Base-by-base conservation (phyloP, 2,113 vertebrate species). In the Hippocampus abdominalis region DNA sequence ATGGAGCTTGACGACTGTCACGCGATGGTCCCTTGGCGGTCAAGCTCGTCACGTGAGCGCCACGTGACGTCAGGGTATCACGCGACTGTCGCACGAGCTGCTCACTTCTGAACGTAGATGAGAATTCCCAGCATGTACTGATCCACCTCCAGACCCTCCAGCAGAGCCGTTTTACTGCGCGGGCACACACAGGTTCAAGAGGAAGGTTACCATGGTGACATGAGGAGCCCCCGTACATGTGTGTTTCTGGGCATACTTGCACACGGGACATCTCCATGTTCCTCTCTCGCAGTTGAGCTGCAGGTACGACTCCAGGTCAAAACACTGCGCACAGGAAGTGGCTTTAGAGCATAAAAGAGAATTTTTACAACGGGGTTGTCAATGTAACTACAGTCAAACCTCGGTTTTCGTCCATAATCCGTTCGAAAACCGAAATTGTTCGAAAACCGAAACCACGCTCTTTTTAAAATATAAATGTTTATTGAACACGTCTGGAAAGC, bases 111-210 rank as follows among this genome's bases (percentile, higher is more conserved):
- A 64, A 98, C 95, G 78, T 96, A 96, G 84, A 95, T 94, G 68
- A 98, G 92, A 76, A 97, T 95, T 29, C 95, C 96, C 81, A 97
- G 81, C 95, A 98, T 96, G 88, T 98, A 98, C 88, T 98, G 96
- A 79, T 98, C 96, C 78, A 98, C 95, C 79, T 98, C 96, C 77
- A 98, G 89, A 8, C 96, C 96, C 64, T 97, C 96, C 84, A 98
- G 81, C 75, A 98, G 82, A 1, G 96, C 96, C 0, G 95, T 95
- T 84, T 97, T 97, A 92, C 96, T 97, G 88, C 18, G 15, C 21
- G 5, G 32, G 48, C 3, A 66, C 60, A 79, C 64, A 82, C 51
- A 71, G n/a, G 62, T 72, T 64, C 67, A 0, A 72, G 3, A 3
- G 16, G 15, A 16, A 18, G 3, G 46, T 48, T 48, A 48, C 12